Percentiles rank a stretch among this genome's conserved stretches.
These are phyloP conservation scores for Oreocharis arfaki DNA, from an alignment of 2,113 vertebrate genomes.

Conservation along the genomic window DNA sequence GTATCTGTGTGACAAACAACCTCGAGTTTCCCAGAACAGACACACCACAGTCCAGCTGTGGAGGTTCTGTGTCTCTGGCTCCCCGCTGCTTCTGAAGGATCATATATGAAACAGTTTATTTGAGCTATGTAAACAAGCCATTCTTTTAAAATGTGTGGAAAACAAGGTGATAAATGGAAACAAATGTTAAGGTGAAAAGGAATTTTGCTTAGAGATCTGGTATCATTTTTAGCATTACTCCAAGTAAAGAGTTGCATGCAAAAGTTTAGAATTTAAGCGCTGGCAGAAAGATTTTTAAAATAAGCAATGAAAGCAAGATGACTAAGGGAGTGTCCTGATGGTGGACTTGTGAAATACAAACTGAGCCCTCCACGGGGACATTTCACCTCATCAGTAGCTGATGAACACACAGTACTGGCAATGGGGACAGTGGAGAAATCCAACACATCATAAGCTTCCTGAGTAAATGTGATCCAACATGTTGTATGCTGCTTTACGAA, in stretches of 20 bases:
- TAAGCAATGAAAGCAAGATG: neutral
- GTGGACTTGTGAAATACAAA: neutral
- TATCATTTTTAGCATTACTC: neutral
- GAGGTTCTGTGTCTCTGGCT: neutral
- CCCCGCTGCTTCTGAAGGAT: neutral
- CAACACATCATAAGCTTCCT: neutral
- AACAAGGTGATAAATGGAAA: neutral
- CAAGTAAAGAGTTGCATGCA: neutral
- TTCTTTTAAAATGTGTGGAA: neutral
- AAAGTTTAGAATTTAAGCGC: neutral
- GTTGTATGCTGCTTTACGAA: neutral
- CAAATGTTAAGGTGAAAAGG: neutral
- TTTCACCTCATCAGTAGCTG: neutral
- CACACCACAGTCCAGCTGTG: neutral
- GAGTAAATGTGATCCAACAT: neutral
- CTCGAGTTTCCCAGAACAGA: neutral
- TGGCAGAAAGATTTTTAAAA: neutral
- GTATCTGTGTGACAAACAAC: neutral
- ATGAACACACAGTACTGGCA: neutral
- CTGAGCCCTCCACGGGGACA: neutral
- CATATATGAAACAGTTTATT: neutral
- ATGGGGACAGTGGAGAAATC: neutral
- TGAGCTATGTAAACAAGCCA: neutral
- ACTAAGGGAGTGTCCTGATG: neutral
- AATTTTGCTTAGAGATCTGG: neutral